A percentile compares a stretch with the other conserved stretches of the same genome.
phyloP scores from a whole-genome alignment of 1,140 invertebrate genomes.

The Formica exsecta region DNA sequence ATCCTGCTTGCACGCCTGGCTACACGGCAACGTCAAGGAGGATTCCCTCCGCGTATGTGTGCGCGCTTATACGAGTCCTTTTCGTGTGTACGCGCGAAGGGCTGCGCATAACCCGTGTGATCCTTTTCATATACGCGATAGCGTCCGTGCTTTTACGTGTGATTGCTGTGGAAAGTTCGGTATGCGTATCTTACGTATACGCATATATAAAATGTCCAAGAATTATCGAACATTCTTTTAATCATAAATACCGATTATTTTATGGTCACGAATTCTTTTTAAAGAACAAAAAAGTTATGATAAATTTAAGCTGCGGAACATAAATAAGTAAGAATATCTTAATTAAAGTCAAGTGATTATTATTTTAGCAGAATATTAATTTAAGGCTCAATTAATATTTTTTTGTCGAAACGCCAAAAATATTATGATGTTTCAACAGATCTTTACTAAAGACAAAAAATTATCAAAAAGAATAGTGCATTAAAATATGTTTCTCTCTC shows the following conservation, averaged over 20 bases:
- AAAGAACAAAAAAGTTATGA: background rate
- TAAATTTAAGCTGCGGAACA: background rate
- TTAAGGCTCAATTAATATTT: background rate
- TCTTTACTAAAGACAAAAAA: background rate
- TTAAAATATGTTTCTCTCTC: conserved; percentile 4
- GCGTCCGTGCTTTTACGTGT: background rate
- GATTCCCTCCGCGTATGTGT: conserved; percentile 30
- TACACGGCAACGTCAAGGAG: conserved; percentile 53
- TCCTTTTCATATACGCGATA: conserved; percentile 13
- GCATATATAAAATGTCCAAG: background rate
- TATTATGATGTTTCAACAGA: background rate
- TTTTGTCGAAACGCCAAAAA: background rate
- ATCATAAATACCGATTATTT: background rate
- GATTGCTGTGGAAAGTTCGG: background rate
- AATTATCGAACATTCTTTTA: background rate
- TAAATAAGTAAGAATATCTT: background rate
- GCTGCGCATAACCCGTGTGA: conserved; percentile 1
- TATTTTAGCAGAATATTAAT: background rate
- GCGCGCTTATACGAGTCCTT: conserved; percentile 25
- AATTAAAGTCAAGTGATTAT: background rate
- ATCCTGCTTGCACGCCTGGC: conserved; percentile 70
- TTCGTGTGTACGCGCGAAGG: conserved; percentile 24
- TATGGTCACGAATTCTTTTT: background rate
- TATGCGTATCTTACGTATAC: conserved; percentile 3
- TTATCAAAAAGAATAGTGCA: background rate